Percentiles rank a stretch among this genome's conserved stretches.
These are phyloP conservation scores for Leucophenga varia DNA, from an alignment of 1,140 invertebrate species.

Conservation along the genomic window DNA sequence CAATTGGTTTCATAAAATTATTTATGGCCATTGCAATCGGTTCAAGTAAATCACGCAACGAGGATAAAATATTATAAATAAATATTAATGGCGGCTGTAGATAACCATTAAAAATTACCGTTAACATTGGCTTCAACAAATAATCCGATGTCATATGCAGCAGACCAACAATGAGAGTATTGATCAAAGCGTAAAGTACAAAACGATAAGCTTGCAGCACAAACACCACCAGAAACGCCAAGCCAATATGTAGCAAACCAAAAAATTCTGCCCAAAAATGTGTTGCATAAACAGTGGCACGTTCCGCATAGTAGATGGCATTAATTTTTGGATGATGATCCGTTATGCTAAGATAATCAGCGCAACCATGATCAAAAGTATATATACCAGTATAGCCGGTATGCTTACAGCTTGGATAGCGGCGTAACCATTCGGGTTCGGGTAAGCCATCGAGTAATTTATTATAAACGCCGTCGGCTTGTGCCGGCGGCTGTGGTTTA, in stretches of 20 bases:
- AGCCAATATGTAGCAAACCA: conserved; percentile 63
- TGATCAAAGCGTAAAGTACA: conserved; percentile 60
- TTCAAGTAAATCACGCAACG: conserved; percentile 64
- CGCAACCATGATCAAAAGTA: conserved; percentile 68
- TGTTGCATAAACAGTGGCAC: conserved; percentile 62
- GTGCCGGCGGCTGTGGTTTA: conserved; percentile 14
- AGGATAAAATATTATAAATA: conserved; percentile 63
- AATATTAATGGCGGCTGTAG: conserved; percentile 67
- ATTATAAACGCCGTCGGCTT: conserved; percentile 19
- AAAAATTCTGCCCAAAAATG: conserved; percentile 70
- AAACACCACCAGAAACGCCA: conserved; percentile 64
- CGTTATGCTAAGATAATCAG: conserved; percentile 64
- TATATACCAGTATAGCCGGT: conserved; percentile 62
- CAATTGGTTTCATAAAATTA: conserved; percentile 41
- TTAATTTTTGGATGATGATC: conserved; percentile 62
- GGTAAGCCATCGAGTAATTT: conserved; percentile 35
- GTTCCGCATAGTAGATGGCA: conserved; percentile 62
- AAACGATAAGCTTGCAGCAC: conserved; percentile 63
- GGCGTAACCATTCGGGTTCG: conserved; percentile 29
- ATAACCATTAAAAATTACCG: conserved; percentile 65
- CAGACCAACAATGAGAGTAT: conserved; percentile 63
- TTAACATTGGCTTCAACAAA: conserved; percentile 66
- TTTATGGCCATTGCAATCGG: conserved; percentile 59
- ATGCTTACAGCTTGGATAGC: conserved; percentile 9
- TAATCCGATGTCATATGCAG: conserved; percentile 67